A percentile compares a stretch with the other conserved stretches of the same genome.
Conservation (phyloP, 2,113 vertebrate genomes). For the Dasyurus viverrinus region DNA sequence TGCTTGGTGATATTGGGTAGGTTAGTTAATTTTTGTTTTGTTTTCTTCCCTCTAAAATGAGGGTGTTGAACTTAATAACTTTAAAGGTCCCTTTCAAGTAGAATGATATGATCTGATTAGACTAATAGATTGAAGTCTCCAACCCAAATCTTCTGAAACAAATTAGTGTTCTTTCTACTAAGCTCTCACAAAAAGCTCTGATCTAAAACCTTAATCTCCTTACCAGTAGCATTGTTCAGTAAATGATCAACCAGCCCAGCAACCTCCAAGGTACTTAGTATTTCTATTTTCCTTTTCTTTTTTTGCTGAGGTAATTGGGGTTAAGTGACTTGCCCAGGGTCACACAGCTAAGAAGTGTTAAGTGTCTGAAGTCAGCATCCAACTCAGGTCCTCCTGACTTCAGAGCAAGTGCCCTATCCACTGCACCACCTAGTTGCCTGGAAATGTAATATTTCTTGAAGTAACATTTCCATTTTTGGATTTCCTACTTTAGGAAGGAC, state of each 20-base stretch:
- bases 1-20: not conserved
- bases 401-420: too few relatives aligned
- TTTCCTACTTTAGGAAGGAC: constrained; percentile 34
- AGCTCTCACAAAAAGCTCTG: not conserved
- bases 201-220: not conserved
- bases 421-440: too few relatives aligned
- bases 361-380: too few relatives aligned
- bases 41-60: not conserved
- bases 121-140: constrained; percentile 11
- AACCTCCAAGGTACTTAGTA: not conserved
- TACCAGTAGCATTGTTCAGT: not conserved
- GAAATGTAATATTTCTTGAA: not conserved
- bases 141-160: not conserved
- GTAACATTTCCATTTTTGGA: not conserved
- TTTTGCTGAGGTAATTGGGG: too few relatives aligned
- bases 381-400: too few relatives aligned
- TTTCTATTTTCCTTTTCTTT: too few relatives aligned
- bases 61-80: not conserved
- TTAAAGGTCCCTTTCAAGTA: not conserved
- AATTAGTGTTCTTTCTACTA: not conserved
- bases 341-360: too few relatives aligned
- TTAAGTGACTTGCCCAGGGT: too few relatives aligned
- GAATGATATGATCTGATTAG: not conserved
- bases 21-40: not conserved
- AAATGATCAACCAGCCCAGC: not conserved